Evolutionary conservation across 2,113 vertebrate species (phyloP).

Genomic region (Phaethon lepturus): DNA sequence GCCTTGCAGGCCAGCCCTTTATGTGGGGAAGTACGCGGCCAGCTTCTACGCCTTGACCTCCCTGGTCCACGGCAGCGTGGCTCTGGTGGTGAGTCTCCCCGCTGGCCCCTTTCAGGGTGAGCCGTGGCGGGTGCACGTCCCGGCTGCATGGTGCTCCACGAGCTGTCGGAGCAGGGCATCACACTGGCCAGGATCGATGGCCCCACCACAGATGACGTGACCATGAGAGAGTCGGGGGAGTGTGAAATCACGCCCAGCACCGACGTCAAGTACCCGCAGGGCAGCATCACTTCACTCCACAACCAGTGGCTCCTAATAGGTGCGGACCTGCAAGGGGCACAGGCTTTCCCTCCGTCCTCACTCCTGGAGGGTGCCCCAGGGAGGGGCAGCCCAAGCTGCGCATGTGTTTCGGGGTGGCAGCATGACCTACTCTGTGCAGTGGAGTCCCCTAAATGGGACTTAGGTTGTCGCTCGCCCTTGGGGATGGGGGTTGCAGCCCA

Average conservation of each 20-base stretch:
- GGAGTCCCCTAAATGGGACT: no score
- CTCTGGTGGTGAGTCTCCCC: conserved; percentile 79
- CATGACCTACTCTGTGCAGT: neutral
- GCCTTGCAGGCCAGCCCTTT: conserved; percentile 85
- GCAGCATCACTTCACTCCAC: conserved; percentile 79
- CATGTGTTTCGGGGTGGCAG: no score
- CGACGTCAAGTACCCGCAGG: conserved; percentile 88
- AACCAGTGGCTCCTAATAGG: conserved; percentile 97
- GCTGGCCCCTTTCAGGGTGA: rapidly evolving
- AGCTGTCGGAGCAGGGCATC: conserved; percentile 76
- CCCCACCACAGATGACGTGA: conserved; percentile 88
- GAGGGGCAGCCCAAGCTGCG: no score
- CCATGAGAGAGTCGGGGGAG: conserved; percentile 86
- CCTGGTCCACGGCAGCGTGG: conserved; percentile 89
- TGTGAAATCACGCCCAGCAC: conserved; percentile 91
- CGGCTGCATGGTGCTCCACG: rapidly evolving
- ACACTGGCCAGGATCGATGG: conserved; percentile 86
- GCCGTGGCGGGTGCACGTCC: rapidly evolving
- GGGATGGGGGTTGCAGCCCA: neutral
- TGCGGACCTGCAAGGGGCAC: neutral
- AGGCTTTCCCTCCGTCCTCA: rapidly evolving
- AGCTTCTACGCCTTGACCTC: conserved; percentile 92
- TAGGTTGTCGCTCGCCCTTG: neutral
- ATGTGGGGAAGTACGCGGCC: conserved; percentile 88
- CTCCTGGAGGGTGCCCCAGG: rapidly evolving